A percentile compares a stretch with the other conserved stretches of the same genome.
These are phyloP conservation scores for Poliocrania exsul DNA, from an alignment of 2,797 vertebrate genomes.

Conservation along the genomic window DNA sequence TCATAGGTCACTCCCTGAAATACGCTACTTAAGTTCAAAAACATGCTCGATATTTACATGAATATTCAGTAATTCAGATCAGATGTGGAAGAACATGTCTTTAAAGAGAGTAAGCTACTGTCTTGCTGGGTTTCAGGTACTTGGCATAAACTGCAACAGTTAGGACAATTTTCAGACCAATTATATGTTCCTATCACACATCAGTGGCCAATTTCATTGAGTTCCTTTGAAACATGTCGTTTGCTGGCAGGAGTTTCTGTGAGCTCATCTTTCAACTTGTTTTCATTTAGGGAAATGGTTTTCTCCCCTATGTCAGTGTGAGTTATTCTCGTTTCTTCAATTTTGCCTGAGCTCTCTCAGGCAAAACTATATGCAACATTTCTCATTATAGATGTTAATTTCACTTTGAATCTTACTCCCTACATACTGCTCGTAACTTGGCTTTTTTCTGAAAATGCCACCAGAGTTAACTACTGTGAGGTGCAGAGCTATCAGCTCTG, in stretches of 20 bases:
- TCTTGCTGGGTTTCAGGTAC: constrained; percentile 10
- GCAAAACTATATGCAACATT: neutral
- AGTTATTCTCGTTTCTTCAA: neutral
- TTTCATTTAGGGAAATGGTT: constrained; percentile 25
- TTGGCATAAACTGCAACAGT: neutral
- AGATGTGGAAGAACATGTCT: neutral
- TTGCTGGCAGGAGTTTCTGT: constrained; percentile 4
- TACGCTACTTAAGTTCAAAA: neutral
- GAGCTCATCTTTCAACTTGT: constrained; percentile 45
- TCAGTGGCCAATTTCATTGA: neutral
- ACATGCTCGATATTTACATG: neutral
- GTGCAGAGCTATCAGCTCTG: neutral
- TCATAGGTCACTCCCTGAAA: neutral
- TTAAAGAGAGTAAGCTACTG: neutral
- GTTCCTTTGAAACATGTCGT: constrained; percentile 2
- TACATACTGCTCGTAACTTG: neutral
- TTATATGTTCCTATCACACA: constrained; percentile 26
- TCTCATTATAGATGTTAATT: neutral
- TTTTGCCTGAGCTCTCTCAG: neutral
- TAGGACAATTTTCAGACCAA: neutral
- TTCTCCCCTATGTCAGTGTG: neutral
- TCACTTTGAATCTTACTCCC: neutral
- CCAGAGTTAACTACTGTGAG: neutral
- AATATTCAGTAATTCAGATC: neutral
- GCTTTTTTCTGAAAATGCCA: neutral